Conservation (phyloP, 2,888 invertebrate genomes). For the Aspidiotus rigidus region DNA sequence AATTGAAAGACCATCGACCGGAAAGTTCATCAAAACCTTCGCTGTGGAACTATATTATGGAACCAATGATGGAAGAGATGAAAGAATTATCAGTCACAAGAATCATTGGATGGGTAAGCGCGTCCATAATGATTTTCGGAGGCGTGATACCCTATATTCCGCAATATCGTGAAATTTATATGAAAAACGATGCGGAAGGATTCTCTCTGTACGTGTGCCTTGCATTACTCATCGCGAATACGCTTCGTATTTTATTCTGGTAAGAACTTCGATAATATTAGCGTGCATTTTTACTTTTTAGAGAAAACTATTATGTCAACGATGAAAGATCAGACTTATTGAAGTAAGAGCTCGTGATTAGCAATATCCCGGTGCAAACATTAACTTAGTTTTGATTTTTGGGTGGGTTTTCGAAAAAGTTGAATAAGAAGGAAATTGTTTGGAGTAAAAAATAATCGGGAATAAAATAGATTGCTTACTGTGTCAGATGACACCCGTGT, state of each 20-base stretch:
- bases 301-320: no score
- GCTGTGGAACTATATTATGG: constrained; percentile 36
- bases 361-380: no score
- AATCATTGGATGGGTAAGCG: constrained; percentile 68
- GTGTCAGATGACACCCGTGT: no score
- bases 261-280: constrained; percentile 47
- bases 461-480: no score
- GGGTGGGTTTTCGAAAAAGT: not conserved
- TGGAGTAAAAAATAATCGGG: no score
- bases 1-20: constrained; percentile 16
- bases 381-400: no score
- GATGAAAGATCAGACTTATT: no score
- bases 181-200: constrained; percentile 86
- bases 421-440: no score
- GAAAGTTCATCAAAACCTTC: constrained; percentile 17
- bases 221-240: constrained; percentile 89
- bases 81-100: constrained; percentile 52
- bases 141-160: constrained; percentile 94
- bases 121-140: constrained; percentile 86
- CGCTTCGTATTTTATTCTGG: constrained; percentile 96
- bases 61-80: constrained; percentile 39
- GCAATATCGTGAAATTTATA: constrained; percentile 86
- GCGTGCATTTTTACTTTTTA: constrained; percentile 12
- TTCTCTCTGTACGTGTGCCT: constrained; percentile 96
- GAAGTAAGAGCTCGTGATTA: no score